Conservation (phyloP, 2,888 invertebrate species). For the Hirtodrosophila duncani region DNA sequence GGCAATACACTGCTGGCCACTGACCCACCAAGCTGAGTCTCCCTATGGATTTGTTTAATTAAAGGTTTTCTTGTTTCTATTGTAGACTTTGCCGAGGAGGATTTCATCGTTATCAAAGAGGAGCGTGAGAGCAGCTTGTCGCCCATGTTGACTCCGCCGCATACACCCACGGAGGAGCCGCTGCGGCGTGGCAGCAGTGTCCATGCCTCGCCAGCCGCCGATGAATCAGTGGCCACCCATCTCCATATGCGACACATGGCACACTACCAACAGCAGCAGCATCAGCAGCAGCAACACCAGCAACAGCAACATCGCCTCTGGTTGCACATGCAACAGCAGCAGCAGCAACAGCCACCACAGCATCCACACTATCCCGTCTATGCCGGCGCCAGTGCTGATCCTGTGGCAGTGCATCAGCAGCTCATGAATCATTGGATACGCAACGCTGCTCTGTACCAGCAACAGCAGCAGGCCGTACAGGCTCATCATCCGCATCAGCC, state of each 20-base stretch:
- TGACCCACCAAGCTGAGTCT: too few species aligned
- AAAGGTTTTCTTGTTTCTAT: not conserved
- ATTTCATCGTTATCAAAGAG: slow-evolving; percentile 81
- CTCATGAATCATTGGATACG: slow-evolving; percentile 87
- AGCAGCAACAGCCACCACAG: slow-evolving; percentile 60
- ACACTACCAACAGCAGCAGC: slow-evolving; percentile 55
- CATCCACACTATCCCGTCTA: slow-evolving; percentile 68
- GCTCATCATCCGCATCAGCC: slow-evolving; percentile 32
- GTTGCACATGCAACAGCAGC: slow-evolving; percentile 60
- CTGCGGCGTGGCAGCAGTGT: slow-evolving; percentile 40
- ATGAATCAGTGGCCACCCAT: slow-evolving; percentile 69
- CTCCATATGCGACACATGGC: slow-evolving; percentile 61
- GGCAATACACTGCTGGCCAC: slow-evolving; percentile 41
- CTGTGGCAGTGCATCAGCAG: slow-evolving; percentile 79
- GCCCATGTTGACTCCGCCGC: slow-evolving; percentile 85
- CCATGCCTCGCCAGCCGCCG: too few species aligned
- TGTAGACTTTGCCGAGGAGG: slow-evolving; percentile 81
- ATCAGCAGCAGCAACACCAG: slow-evolving; percentile 61
- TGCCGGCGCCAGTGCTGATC: slow-evolving; percentile 76
- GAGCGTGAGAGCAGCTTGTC: slow-evolving; percentile 81
- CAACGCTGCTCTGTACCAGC: slow-evolving; percentile 85
- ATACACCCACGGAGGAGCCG: slow-evolving; percentile 83
- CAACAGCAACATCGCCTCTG: slow-evolving; percentile 63
- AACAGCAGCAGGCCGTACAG: slow-evolving; percentile 65
- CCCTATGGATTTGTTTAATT: not conserved